Conservation (phyloP, 92 coral and sea anemone species). For the Epizoanthus rinbou region DNA sequence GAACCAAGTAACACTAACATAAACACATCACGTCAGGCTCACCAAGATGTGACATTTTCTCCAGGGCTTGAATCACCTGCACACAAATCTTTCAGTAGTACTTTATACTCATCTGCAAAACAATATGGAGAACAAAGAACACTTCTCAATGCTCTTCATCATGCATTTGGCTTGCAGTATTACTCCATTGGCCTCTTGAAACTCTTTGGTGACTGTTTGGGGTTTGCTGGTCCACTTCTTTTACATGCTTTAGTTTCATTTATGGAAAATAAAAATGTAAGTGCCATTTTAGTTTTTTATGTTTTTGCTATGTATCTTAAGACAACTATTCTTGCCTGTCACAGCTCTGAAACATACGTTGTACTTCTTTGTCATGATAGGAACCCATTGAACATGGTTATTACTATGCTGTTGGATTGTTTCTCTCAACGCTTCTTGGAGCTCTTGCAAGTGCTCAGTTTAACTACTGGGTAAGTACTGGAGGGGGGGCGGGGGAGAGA, state of each 20-base stretch:
- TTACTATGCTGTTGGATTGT: conserved; percentile 85
- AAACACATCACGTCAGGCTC: neutral
- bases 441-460: conserved; percentile 87
- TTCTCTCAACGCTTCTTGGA: conserved; percentile 70
- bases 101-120: conserved; percentile 12
- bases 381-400: conserved; percentile 94
- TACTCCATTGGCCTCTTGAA: conserved; percentile 87
- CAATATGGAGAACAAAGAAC: conserved; percentile 48
- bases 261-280: conserved; percentile 91
- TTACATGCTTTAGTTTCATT: conserved; percentile 95
- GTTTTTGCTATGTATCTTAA: neutral
- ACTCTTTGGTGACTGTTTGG: conserved; percentile 84
- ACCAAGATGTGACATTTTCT: conserved; percentile 9
- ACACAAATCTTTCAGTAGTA: neutral
- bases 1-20: neutral
- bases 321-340: neutral
- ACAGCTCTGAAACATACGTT: neutral
- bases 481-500: neutral
- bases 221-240: conserved; percentile 96
- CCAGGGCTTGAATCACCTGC: neutral
- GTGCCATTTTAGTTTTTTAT: neutral
- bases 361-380: conserved; percentile 42
- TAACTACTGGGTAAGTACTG: conserved; percentile 73
- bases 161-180: conserved; percentile 93
- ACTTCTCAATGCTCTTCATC: conserved; percentile 83